These are phyloP conservation scores for Hippocampus comes DNA, from an alignment of 2,113 vertebrate genomes.

Conservation along the genomic window DNA sequence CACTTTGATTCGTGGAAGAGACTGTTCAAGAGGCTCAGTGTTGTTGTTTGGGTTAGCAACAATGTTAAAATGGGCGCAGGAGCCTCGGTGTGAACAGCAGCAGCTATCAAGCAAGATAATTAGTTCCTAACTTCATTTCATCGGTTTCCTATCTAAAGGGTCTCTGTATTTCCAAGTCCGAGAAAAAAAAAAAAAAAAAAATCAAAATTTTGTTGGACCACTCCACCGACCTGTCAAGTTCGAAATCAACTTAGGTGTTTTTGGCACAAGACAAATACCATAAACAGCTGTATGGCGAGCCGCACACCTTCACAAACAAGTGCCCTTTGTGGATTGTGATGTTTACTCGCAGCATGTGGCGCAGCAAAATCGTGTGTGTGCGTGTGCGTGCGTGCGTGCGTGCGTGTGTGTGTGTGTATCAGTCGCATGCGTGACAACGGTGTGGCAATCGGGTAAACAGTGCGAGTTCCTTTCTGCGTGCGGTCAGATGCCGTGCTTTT, in stretches of 20 bases:
- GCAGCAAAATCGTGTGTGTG: slow-evolving; percentile 28
- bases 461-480: slow-evolving; percentile 33
- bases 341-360: slow-evolving; percentile 34
- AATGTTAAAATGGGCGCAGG: too few relatives aligned
- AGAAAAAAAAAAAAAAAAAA: too few relatives aligned
- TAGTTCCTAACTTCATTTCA: too few relatives aligned
- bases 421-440: slow-evolving; percentile 43
- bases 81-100: too few relatives aligned
- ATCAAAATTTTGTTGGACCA: too few relatives aligned
- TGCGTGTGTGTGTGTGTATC: slow-evolving; percentile 21
- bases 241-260: slow-evolving; percentile 54
- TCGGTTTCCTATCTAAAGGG: too few relatives aligned
- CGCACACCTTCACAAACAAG: slow-evolving; percentile 32
- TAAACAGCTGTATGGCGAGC: slow-evolving; percentile 49
- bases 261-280: slow-evolving; percentile 57
- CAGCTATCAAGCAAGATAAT: too few relatives aligned
- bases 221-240: neutral
- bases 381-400: neutral
- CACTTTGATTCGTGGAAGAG: too few relatives aligned
- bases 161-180: too few relatives aligned
- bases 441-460: slow-evolving; percentile 50
- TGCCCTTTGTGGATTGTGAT: slow-evolving; percentile 21
- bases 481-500: slow-evolving; percentile 26
- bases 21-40: too few relatives aligned
- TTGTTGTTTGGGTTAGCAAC: too few relatives aligned